A percentile compares a stretch with the other conserved stretches of the same genome.
Conservation (phyloP, 2,113 vertebrate species). For the cattle (Bos taurus) region ARS-UCD2.0 NC_037346.1:28390501-28391000, state of each 20-base stretch:
- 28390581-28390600: too few relatives aligned
- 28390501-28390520: too few relatives aligned
- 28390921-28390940: not conserved
- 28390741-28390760: not conserved
- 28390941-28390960: not conserved
- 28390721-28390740: not conserved
- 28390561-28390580: too few relatives aligned
- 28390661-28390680: not conserved
- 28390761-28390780: not conserved
- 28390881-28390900: not conserved
- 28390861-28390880: not conserved
- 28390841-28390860: not conserved
- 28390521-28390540: too few relatives aligned
- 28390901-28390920: not conserved
- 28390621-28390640: too few relatives aligned
- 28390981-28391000: not conserved
- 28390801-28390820: not conserved
- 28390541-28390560: too few relatives aligned
- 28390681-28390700: not conserved
- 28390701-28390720: not conserved
- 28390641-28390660: not conserved
- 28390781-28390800: not conserved
- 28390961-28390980: not conserved
- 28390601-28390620: too few relatives aligned
- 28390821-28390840: not conserved